Base-by-base conservation (phyloP, 2,113 vertebrate genomes). In the Uria lomvia region DNA sequence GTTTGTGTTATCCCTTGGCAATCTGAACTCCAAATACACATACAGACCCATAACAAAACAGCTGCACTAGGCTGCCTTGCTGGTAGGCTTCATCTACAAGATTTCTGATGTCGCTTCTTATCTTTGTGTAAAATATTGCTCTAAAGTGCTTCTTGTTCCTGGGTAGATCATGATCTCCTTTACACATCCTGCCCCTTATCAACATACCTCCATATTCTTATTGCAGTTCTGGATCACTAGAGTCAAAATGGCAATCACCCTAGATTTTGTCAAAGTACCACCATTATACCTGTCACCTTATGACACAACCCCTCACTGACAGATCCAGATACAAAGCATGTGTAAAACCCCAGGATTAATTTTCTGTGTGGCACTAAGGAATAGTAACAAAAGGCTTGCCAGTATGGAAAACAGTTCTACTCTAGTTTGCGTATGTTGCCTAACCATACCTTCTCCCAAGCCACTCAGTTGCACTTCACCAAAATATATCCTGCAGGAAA, bases 381-480 rank as follows among this genome's bases (percentile, higher is more conserved):
- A 71, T 3, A 83, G 34, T 55, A 92, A 83, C 19, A 90, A 76
- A 79, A 63, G 16, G 15, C 27, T 32, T 36, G 16, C 30, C 49
- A 88, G n/a, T 43, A 70, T 5, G 5, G 66, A 94, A 88, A 56
- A 40, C 8, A 88, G 47, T 83, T 85, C 63, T 75, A 29, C 58
- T 79, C 26, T 81, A 68, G 32, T 75, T 80, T 78, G 11, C 38
- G 8, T 92, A 34, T 47, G 47, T 67, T 86, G 74, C 43, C 27
- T 72, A 82, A 56, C 68, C 97, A 71, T 98, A 99, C 99, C 99
- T 99, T 99, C 99, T 97, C 99, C 99, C 96, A 99, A 98, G 95
- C 99, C 99, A 80, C 97, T 98, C 95, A 99, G 98, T 42, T 99
- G 99, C n/a, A 99, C 99, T 97, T 99, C 99, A 34, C 99, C 99